Conservation (phyloP, 30 jellyfish, hydroid and myxozoan genomes). For the Thelohanellus kitauei region DNA sequence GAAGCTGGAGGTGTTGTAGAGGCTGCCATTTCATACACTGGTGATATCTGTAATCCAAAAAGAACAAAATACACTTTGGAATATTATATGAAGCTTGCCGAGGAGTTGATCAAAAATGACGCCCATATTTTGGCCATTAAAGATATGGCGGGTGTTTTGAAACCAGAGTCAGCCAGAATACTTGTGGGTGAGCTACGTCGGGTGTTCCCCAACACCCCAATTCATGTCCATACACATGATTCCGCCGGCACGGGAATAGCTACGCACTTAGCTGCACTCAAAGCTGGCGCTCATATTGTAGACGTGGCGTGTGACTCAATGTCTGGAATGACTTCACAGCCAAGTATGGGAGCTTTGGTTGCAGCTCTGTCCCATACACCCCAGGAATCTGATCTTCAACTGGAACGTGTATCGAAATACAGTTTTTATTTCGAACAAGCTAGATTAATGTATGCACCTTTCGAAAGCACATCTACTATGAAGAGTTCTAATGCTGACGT, state of each 20-base stretch:
- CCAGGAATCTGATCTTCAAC: slow-evolving; percentile 43
- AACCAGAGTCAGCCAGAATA: slow-evolving; percentile 74
- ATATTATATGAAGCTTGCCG: slow-evolving; percentile 73
- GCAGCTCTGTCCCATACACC: slow-evolving; percentile 55
- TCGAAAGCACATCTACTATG: slow-evolving; percentile 85
- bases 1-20: slow-evolving; percentile 99
- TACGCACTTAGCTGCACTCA: slow-evolving; percentile 84
- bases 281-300: slow-evolving; percentile 96
- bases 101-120: slow-evolving; percentile 34
- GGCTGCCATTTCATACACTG: slow-evolving; percentile 94
- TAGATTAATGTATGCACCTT: slow-evolving; percentile 69
- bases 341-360: slow-evolving; percentile 96
- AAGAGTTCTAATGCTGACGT: slow-evolving; percentile 91
- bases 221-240: slow-evolving; percentile 91
- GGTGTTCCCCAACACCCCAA: slow-evolving; percentile 82
- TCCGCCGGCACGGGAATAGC: slow-evolving; percentile 99
- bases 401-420: slow-evolving; percentile 33
- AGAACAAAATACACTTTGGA: slow-evolving; percentile 57
- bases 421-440: slow-evolving; percentile 93
- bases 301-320: slow-evolving; percentile 93
- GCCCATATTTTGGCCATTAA: slow-evolving; percentile 68
- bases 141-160: slow-evolving; percentile 98
- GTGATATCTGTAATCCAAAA: slow-evolving; percentile 71
- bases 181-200: slow-evolving; percentile 65
- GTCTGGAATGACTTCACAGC: slow-evolving; percentile 99